Conservation (phyloP, 1,140 invertebrate genomes). For the Leptopilina clavipes region DNA sequence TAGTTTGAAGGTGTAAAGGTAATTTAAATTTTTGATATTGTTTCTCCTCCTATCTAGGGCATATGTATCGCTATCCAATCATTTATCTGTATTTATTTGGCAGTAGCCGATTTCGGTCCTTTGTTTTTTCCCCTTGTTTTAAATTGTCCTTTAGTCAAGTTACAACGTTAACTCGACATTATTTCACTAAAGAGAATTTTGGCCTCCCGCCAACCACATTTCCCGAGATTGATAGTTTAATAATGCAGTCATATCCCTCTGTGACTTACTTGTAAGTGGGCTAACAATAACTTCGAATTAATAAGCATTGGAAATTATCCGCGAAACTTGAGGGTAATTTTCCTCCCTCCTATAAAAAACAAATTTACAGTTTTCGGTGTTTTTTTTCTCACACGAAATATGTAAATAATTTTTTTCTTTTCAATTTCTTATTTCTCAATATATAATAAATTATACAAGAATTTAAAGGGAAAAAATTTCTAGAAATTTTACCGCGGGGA, state of each 20-base stretch:
- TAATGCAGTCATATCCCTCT: background rate
- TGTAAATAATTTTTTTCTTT: too few species aligned
- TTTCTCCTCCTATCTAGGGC: too few species aligned
- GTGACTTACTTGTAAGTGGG: slow-evolving; percentile 3
- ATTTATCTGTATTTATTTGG: slow-evolving; percentile 21
- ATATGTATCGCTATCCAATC: background rate
- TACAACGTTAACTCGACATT: slow-evolving; percentile 26
- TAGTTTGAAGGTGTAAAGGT: too few species aligned
- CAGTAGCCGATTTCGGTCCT: slow-evolving; percentile 5
- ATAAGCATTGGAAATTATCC: background rate
- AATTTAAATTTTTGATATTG: too few species aligned
- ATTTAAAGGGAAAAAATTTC: too few species aligned
- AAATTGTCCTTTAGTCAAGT: slow-evolving; percentile 6
- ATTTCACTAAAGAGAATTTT: background rate
- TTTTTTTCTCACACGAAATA: too few species aligned
- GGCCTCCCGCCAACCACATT: background rate
- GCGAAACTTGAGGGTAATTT: too few species aligned
- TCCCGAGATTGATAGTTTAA: slow-evolving; percentile 26
- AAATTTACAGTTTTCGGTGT: too few species aligned
- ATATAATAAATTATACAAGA: too few species aligned
- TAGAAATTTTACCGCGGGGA: background rate
- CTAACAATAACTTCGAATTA: background rate
- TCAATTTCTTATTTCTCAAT: too few species aligned
- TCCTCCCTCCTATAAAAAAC: too few species aligned
- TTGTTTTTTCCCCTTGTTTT: slow-evolving; percentile 1